Conservation (phyloP, 2,888 invertebrate species). For the Dasypogon diadema region DNA sequence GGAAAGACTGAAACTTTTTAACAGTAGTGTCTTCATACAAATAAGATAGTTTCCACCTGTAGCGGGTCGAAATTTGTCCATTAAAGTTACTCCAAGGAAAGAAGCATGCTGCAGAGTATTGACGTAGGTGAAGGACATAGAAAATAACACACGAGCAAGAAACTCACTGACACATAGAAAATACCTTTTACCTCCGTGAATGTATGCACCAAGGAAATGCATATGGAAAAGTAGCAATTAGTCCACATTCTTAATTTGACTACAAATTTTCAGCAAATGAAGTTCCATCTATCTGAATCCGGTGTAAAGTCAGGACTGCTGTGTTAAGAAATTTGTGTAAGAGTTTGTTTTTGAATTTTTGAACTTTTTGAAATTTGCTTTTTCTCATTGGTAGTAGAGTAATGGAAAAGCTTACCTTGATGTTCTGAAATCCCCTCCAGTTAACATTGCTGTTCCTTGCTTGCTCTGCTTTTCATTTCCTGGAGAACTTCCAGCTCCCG, state of each 20-base stretch:
- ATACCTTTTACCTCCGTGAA: neutral
- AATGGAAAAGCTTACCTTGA: conserved; percentile 7
- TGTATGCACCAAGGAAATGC: neutral
- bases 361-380: too few species aligned
- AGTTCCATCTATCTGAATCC: conserved; percentile 33
- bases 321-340: conserved; percentile 23
- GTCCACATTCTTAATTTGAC: conserved; percentile 4
- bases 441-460: neutral
- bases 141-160: neutral
- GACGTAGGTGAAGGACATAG: neutral
- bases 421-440: conserved; percentile 6
- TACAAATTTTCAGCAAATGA: conserved; percentile 25
- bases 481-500: conserved; percentile 45
- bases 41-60: neutral
- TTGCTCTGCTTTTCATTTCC: neutral
- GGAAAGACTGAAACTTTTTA: too few species aligned
- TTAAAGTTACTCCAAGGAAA: conserved; percentile 8
- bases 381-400: too few species aligned
- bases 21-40: too few species aligned
- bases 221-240: neutral
- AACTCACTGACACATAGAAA: neutral
- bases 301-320: conserved; percentile 8
- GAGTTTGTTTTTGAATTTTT: too few species aligned
- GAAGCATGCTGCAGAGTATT: conserved; percentile 20
- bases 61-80: neutral